These are phyloP conservation scores for Pangasius mekongensis DNA, from an alignment of 2,797 vertebrate species.

Conservation along the genomic window DNA sequence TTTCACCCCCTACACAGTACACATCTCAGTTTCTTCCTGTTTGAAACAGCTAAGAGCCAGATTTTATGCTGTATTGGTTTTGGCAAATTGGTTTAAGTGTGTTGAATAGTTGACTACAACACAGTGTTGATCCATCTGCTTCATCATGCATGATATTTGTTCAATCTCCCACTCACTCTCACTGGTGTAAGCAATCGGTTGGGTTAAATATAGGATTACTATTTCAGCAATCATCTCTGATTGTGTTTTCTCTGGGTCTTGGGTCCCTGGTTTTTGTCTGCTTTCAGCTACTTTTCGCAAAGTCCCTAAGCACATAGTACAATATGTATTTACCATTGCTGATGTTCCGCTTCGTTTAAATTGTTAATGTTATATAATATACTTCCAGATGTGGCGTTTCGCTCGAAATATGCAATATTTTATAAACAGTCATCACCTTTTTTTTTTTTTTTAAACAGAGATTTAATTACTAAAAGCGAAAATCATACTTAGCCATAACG, in stretches of 20 bases:
- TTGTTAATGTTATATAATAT: background rate
- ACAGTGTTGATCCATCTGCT: constrained; percentile 63
- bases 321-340: background rate
- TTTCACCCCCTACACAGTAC: background rate
- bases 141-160: constrained; percentile 27
- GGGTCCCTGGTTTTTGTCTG: constrained; percentile 46
- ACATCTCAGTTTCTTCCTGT: background rate
- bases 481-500: background rate
- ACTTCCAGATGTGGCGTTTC: background rate
- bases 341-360: background rate
- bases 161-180: constrained; percentile 22
- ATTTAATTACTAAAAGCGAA: background rate
- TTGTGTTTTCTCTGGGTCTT: constrained; percentile 46
- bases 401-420: background rate
- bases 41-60: background rate
- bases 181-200: constrained; percentile 21
- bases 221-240: constrained; percentile 57
- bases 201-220: constrained; percentile 52
- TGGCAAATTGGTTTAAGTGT: constrained; percentile 60
- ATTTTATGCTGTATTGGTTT: constrained; percentile 42
- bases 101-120: constrained; percentile 57
- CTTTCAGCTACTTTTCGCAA: background rate
- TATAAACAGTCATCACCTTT: background rate
- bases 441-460: background rate
- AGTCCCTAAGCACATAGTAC: background rate